Evolutionary conservation across 92 coral and sea anemone genomes (phyloP).

Genomic region (Epizoanthus illoricatus): DNA sequence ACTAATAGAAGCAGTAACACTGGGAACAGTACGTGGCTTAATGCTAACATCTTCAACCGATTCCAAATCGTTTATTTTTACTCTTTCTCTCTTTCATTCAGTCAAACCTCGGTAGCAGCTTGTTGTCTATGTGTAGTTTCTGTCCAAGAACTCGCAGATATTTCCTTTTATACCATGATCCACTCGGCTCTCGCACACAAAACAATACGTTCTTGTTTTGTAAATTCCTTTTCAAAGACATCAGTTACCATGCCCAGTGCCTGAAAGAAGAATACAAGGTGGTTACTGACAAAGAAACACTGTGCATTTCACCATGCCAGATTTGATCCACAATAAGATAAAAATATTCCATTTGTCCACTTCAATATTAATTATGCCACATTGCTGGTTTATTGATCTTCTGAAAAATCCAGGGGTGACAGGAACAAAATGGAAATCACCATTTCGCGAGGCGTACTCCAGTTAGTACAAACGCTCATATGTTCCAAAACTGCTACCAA

Average conservation of each 20-base stretch:
- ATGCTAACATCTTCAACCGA: conserved; percentile 34
- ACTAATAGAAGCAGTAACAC: conserved; percentile 26
- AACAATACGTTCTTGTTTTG: conserved; percentile 41
- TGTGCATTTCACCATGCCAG: conserved; percentile 38
- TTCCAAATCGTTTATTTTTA: conserved; percentile 17
- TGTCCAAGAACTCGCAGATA: not conserved
- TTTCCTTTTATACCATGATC: conserved; percentile 49
- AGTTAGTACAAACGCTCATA: not conserved
- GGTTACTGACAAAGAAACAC: conserved; percentile 29
- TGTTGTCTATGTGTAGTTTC: conserved; percentile 8
- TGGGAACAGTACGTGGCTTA: conserved; percentile 17
- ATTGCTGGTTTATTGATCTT: conserved; percentile 68
- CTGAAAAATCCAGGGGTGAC: conserved; percentile 51
- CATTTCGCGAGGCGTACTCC: conserved; percentile 1
- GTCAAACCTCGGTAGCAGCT: conserved; percentile 34
- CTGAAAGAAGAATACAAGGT: conserved; percentile 33
- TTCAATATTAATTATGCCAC: conserved; percentile 71
- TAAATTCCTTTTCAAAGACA: conserved; percentile 38
- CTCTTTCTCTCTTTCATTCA: conserved; percentile 34
- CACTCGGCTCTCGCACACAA: conserved; percentile 22
- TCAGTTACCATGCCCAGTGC: conserved; percentile 13
- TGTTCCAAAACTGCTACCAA: not conserved
- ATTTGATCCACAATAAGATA: conserved; percentile 37
- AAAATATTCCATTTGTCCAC: conserved; percentile 63
- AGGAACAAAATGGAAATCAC: conserved; percentile 21